Evolutionary conservation across 2,888 invertebrate genomes (phyloP), one percentile per base, ranked within the genome.

Genomic region (Pseudococcus viburni): DNA sequence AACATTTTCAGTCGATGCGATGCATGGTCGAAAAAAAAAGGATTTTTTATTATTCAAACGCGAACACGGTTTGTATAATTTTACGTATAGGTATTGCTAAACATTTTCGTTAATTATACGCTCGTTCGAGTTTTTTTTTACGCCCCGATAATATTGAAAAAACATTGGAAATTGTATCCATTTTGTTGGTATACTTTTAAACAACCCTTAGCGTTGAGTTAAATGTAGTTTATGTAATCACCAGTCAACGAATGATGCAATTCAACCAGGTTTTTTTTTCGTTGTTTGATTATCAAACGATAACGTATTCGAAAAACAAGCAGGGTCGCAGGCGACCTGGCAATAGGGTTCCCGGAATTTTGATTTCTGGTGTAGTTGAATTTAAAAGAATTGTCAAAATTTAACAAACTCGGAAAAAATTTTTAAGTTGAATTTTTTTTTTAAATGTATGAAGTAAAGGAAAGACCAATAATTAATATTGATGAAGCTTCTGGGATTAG

Each of bases 41-140:
- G 33, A 73, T 33, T 26, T 26, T 73, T 73, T 73, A 33, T 73
- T 73, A 73, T 26, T 73, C 15, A 26, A 33, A 15, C 33, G 33
- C 26, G 26, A 26, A 73, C n/a, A 73, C 33, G 26, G 68, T 73
- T 33, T 26, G 68, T 33, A 73, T 73, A 73, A 33, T 73, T 73
- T 73, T 73, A 9, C 26, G 12, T 33, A 26, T 3, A 33, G 26
- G 26, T 33, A 33, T 33, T 33, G 26, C 26, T 26, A 15, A 9
- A 64, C 64, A 22, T 73, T 73, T 73, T 73, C 26, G 68, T 73
- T 73, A 73, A 73, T 73, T 73, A 73, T 73, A 33, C 68, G 68
- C 68, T 73, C 68, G 68, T 73, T 73, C n/a, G 68, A 64, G 22
- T 64, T 64, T 64, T 64, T 64, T 46, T 46, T 51, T 17, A 51